Evolutionary conservation across 1,140 invertebrate genomes (phyloP).

Genomic region (Melanaphis sacchari): DNA sequence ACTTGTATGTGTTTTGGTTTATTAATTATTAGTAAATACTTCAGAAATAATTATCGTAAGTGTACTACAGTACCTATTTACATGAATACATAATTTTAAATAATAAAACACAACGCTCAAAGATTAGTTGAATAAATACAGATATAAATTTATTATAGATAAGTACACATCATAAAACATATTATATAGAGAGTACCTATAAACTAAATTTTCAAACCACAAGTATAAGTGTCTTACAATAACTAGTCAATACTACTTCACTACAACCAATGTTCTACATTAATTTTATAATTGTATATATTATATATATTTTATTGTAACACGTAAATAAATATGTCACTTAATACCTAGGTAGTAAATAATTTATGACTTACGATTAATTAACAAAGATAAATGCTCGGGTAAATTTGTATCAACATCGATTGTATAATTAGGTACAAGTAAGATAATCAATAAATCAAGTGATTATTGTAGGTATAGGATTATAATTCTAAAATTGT

Average conservation of each 20-base stretch:
- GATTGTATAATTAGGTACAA: not conserved
- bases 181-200: too few relatives aligned
- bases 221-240: not conserved
- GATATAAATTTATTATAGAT: too few relatives aligned
- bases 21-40: too few relatives aligned
- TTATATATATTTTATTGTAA: not conserved
- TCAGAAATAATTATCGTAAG: too few relatives aligned
- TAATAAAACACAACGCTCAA: too few relatives aligned
- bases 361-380: not conserved
- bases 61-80: too few relatives aligned
- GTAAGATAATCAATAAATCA: not conserved
- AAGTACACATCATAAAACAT: too few relatives aligned
- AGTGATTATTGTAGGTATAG: not conserved
- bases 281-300: not conserved
- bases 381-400: not conserved
- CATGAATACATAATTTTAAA: too few relatives aligned
- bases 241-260: not conserved
- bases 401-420: not conserved
- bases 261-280: not conserved
- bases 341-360: not conserved
- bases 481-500: not conserved
- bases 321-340: not conserved
- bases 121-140: too few relatives aligned
- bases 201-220: too few relatives aligned
- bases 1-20: too few relatives aligned